Conservation (phyloP, 2,797 vertebrate species). For the Sebastes trivittatus region DNA sequence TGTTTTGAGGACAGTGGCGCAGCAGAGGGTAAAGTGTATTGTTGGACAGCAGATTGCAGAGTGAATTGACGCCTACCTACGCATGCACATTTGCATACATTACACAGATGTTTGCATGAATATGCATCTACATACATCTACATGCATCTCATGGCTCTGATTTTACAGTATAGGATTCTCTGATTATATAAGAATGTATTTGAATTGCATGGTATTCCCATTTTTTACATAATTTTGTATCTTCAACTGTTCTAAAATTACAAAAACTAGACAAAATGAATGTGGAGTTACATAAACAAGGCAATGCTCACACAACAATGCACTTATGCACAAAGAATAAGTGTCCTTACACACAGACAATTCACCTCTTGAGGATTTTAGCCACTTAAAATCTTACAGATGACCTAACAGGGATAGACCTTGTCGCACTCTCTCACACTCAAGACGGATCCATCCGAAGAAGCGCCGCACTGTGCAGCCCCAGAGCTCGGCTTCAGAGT, state of each 20-base stretch:
- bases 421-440: slow-evolving; percentile 23
- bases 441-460: not conserved
- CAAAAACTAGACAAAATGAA: not conserved
- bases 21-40: not conserved
- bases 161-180: not conserved
- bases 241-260: not conserved
- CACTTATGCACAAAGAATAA: not conserved
- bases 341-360: not conserved
- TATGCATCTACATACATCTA: slow-evolving; percentile 16
- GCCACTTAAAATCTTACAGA: slow-evolving; percentile 26
- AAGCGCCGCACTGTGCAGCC: not conserved
- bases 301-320: not conserved
- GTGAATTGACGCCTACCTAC: slow-evolving; percentile 4
- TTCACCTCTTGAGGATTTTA: slow-evolving; percentile 13
- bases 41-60: slow-evolving; percentile 5
- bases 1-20: not conserved
- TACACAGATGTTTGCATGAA: slow-evolving; percentile 55
- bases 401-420: slow-evolving; percentile 20
- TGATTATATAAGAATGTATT: not conserved
- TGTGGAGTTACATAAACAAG: not conserved
- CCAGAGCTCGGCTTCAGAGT: slow-evolving; percentile 19
- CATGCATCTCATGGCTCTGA: slow-evolving; percentile 1
- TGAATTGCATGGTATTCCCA: not conserved
- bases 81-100: slow-evolving; percentile 43
- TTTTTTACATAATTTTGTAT: not conserved